Evolutionary conservation across 2,888 invertebrate species (phyloP).

Genomic region (Drosophila helvetica): DNA sequence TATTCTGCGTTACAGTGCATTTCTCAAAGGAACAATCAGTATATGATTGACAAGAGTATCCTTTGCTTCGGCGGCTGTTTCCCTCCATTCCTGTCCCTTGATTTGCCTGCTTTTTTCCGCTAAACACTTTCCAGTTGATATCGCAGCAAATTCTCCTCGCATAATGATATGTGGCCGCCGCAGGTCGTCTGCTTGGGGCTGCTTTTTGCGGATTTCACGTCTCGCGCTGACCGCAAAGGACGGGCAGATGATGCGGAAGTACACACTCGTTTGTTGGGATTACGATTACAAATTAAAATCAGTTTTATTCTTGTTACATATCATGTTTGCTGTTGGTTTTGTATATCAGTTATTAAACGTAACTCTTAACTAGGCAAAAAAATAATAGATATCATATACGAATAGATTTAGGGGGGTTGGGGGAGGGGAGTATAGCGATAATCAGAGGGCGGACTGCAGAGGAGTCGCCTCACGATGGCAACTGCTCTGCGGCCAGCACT

Average conservation of each 20-base stretch:
- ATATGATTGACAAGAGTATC: background rate
- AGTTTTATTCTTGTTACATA: conserved; percentile 31
- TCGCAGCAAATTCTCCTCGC: conserved; percentile 77
- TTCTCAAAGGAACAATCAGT: too few species aligned
- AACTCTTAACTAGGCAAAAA: conserved; percentile 41
- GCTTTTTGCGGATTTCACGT: conserved; percentile 21
- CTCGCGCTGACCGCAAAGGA: background rate
- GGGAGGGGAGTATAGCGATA: background rate
- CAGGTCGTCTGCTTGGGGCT: conserved; percentile 21
- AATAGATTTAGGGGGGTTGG: conserved; percentile 11
- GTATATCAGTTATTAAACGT: conserved; percentile 34
- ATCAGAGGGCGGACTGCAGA: background rate
- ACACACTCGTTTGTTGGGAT: background rate
- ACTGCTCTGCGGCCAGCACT: background rate
- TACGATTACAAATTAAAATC: conserved; percentile 14
- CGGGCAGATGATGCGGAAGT: background rate
- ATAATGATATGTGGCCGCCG: conserved; percentile 72
- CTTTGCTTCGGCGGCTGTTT: background rate
- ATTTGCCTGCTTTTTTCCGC: conserved; percentile 14
- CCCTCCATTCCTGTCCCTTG: background rate
- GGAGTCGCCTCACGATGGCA: too few species aligned
- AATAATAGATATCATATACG: conserved; percentile 11
- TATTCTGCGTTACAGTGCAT: too few species aligned
- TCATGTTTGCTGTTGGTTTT: conserved; percentile 35
- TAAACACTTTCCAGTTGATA: conserved; percentile 73